These are phyloP conservation scores for Nasonia oneida DNA, from an alignment of 2,888 invertebrate species.

Conservation along the genomic window DNA sequence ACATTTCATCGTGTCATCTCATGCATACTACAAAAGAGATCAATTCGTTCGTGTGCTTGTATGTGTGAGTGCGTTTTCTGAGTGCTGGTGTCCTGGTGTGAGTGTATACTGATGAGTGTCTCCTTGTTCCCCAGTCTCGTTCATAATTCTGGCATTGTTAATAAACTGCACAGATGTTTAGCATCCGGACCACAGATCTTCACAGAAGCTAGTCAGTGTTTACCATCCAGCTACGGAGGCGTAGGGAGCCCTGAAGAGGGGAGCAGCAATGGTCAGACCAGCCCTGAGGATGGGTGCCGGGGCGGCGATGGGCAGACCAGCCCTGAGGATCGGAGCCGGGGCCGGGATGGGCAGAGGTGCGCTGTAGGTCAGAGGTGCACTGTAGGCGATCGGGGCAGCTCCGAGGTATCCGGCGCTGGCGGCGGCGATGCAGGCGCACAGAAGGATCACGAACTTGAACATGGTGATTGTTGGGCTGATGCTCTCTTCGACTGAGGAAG, in stretches of 20 bases:
- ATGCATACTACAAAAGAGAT: background rate
- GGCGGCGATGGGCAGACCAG: background rate
- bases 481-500: conserved; percentile 12
- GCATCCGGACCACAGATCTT: background rate
- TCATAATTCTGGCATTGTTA: no score
- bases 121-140: background rate
- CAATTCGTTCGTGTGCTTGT: background rate
- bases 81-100: background rate
- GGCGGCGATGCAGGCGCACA: conserved; percentile 31
- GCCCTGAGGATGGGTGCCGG: conserved; percentile 15
- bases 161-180: background rate
- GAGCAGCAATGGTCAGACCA: background rate
- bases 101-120: background rate
- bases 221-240: background rate
- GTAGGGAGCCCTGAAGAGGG: background rate
- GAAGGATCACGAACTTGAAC: conserved; percentile 52
- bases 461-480: conserved; percentile 33
- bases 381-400: background rate
- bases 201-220: background rate
- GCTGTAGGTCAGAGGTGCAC: background rate
- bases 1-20: background rate
- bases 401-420: conserved; percentile 38
- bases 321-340: conserved; percentile 17
- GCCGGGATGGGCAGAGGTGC: conserved; percentile 15
- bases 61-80: background rate